Conservation (phyloP, 2,113 vertebrate genomes). For the Lagenorhynchus albirostris region DNA sequence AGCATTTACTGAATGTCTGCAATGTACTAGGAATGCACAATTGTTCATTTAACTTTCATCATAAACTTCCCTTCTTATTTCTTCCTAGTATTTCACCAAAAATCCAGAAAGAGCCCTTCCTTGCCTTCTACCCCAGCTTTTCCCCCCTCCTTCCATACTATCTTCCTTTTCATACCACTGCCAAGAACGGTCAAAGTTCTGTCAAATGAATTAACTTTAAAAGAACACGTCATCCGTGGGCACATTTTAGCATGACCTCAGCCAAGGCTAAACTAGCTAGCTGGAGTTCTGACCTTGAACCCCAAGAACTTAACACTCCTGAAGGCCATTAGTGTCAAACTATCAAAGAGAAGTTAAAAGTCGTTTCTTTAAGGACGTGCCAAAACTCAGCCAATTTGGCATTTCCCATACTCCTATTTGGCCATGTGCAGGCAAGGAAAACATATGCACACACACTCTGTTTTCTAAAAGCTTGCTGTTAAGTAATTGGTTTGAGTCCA, state of each 20-base stretch:
- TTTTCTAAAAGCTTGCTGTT: conserved; percentile 55
- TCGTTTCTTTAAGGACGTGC: conserved; percentile 61
- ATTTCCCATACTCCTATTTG: conserved; percentile 46
- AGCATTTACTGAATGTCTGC: neutral
- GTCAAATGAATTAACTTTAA: conserved; percentile 39
- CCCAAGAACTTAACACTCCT: conserved; percentile 47
- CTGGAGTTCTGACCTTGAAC: conserved; percentile 46
- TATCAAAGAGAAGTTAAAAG: conserved; percentile 59
- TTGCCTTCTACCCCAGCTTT: neutral
- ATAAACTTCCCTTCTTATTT: conserved; percentile 42
- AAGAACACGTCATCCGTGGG: conserved; percentile 42
- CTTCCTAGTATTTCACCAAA: conserved; percentile 36
- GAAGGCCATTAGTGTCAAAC: conserved; percentile 48
- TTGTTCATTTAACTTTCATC: conserved; percentile 29
- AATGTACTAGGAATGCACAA: neutral
- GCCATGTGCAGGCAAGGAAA: conserved; percentile 56
- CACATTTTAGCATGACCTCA: conserved; percentile 47
- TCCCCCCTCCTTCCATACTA: neutral
- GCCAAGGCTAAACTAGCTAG: conserved; percentile 41
- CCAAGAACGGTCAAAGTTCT: conserved; percentile 30
- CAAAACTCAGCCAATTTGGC: conserved; percentile 62
- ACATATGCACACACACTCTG: conserved; percentile 16
- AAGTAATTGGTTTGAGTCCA: conserved; percentile 44
- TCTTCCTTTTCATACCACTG: conserved; percentile 10
- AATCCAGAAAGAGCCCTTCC: neutral